phyloP scores from a whole-genome alignment of 2,888 invertebrate species.

The Hypsopygia costalis region DNA sequence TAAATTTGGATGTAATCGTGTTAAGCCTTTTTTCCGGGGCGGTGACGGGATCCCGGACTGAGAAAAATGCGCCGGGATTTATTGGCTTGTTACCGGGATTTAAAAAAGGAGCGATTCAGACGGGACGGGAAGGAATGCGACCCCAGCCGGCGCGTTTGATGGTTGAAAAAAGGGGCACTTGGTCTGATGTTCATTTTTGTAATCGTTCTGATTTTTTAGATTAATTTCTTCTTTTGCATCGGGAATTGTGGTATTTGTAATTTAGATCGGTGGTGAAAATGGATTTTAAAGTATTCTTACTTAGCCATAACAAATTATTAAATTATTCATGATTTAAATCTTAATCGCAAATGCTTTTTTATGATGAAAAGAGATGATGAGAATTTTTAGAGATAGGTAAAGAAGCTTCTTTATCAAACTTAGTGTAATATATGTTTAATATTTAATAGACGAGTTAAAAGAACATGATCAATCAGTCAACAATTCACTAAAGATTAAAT shows the following conservation, averaged over 20 bases:
- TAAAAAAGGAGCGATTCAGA: constrained; percentile 66
- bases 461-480: too few species aligned
- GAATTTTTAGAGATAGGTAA: too few species aligned
- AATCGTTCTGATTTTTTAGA: constrained; percentile 53
- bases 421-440: too few species aligned
- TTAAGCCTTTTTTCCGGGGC: constrained; percentile 63
- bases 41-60: constrained; percentile 40
- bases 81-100: constrained; percentile 80
- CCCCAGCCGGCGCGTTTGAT: constrained; percentile 51
- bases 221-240: constrained; percentile 24
- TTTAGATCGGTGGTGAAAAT: constrained; percentile 9
- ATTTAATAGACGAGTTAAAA: too few species aligned
- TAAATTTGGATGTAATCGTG: constrained; percentile 79
- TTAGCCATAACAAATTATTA: too few species aligned
- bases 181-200: constrained; percentile 61
- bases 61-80: constrained; percentile 75
- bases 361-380: too few species aligned
- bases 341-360: too few species aligned
- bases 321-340: too few species aligned
- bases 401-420: too few species aligned
- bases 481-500: too few species aligned
- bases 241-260: constrained; percentile 10
- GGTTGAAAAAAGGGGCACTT: constrained; percentile 49
- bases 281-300: background rate
- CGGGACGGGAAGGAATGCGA: constrained; percentile 59